Conservation (phyloP, 1,140 invertebrate species). For the Aphelenchoides fujianensis region DNA sequence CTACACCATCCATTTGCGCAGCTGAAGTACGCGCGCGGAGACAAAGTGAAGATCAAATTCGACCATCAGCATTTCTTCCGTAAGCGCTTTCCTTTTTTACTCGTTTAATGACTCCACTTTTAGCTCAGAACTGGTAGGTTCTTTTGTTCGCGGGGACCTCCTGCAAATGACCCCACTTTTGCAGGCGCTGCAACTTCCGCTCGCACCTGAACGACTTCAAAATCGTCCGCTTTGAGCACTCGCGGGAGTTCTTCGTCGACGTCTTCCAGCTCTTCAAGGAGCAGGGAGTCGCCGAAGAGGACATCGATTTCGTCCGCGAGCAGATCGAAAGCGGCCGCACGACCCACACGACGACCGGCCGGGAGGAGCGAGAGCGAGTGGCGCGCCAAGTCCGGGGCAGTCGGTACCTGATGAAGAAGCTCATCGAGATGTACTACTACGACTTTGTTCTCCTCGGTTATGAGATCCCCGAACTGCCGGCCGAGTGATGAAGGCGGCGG, state of each 20-base stretch:
- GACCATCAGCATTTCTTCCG: constrained; percentile 34
- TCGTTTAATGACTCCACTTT: too few relatives aligned
- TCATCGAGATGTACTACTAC: constrained; percentile 27
- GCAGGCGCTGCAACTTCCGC: constrained; percentile 21
- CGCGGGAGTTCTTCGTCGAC: constrained; percentile 15
- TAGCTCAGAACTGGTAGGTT: constrained; percentile 33
- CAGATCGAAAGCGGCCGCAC: constrained; percentile 27
- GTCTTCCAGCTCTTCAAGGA: neutral
- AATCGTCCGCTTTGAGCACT: neutral
- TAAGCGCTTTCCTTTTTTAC: too few relatives aligned
- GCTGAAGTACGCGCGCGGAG: neutral
- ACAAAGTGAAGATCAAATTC: constrained; percentile 9
- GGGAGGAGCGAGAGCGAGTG: constrained; percentile 9
- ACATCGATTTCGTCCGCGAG: constrained; percentile 15
- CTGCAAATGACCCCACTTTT: neutral
- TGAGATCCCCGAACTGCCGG: constrained; percentile 14
- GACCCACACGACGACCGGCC: constrained; percentile 20
- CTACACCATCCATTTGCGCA: too few relatives aligned
- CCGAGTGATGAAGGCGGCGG: neutral
- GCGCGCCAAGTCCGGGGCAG: constrained; percentile 15
- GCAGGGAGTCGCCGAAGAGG: constrained; percentile 1
- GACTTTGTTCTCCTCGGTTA: constrained; percentile 33
- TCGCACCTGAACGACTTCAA: constrained; percentile 10
- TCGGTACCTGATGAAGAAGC: constrained; percentile 15
- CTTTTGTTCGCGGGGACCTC: neutral